Evolutionary conservation across 2,113 vertebrate genomes (phyloP).

Genomic region (Oryzias woworae): DNA sequence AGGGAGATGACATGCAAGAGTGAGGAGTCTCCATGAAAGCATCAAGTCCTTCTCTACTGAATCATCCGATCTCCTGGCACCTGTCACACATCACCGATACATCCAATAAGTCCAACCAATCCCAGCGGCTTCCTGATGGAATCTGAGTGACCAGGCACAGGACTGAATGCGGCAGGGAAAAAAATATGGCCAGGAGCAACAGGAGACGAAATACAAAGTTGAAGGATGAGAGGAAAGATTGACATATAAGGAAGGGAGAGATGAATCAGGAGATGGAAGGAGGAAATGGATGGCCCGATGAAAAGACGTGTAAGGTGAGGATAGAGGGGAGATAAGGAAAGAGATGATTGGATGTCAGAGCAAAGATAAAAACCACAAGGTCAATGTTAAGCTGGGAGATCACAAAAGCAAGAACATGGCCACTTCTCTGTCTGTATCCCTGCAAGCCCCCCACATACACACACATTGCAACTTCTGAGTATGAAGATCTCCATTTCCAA

Average conservation of each 20-base stretch:
- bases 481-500: constrained; percentile 20
- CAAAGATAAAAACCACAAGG: constrained; percentile 66
- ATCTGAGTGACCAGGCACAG: background rate
- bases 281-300: constrained; percentile 39
- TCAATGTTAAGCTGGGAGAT: constrained; percentile 62
- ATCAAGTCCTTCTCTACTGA: constrained; percentile 46
- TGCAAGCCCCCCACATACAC: background rate
- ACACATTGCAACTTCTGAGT: constrained; percentile 11
- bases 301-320: constrained; percentile 32
- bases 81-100: constrained; percentile 41
- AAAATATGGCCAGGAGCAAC: background rate
- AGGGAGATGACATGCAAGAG: constrained; percentile 18
- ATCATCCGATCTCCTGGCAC: constrained; percentile 36
- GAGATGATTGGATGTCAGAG: constrained; percentile 64
- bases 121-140: constrained; percentile 21
- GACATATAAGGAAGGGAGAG: constrained; percentile 7
- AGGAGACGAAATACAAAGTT: constrained; percentile 4
- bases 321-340: constrained; percentile 53
- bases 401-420: constrained; percentile 51
- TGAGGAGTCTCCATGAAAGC: constrained; percentile 13
- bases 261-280: constrained; percentile 2
- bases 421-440: constrained; percentile 30
- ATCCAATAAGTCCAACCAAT: constrained; percentile 53
- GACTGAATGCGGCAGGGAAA: background rate
- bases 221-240: background rate